Evolutionary conservation across 2,113 vertebrate species (phyloP), one percentile per base, ranked within the genome.

Genomic region (Orthonyx spaldingii): DNA sequence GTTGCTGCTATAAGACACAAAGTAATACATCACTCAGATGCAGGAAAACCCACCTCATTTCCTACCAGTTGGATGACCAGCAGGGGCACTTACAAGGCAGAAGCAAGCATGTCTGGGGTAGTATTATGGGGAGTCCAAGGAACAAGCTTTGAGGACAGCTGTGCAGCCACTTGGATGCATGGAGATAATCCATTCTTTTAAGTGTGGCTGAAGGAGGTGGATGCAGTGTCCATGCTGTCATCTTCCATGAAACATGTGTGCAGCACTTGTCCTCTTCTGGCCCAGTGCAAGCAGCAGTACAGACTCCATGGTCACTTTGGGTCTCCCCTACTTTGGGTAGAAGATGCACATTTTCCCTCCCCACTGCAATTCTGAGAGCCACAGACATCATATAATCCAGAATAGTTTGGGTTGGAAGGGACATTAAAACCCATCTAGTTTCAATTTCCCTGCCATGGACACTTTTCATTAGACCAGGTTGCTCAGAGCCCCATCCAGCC

Each of bases 201-300:
- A 10, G 22, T 4, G 10, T 35, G 4, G 14, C 47, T 41, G 4
- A 16, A 60, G 18, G 39, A 86, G 46, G 15, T 77, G 35, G 24
- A 41, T 15, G 35, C 28, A 16, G 53, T 2, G 13, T 17, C 39
- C 18, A 3, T 3, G 28, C 64, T 9, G 11, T 13, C 7, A 4
- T 11, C 14, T 27, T 56, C 18, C 69, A 66, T 1, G 2, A 2
- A 11, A 5, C n/a, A 68, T 2, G 21, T 2, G 14, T 3, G 22
- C 35, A 42, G 47, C n/a, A 21, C 44, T 21, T 4, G 9, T 2
- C 3, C 41, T 50, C 52, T 57, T 32, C 32, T 16, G 35, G 47
- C 53, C 27, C 37, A 13, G 30, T 2, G 6, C 11, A 17, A 63
- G 6, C n/a, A 26, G 47, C 16, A 33, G 44, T 0, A 18, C 8